Percentiles rank a stretch among this genome's conserved stretches.
These are phyloP conservation scores for Drosophila sproati DNA, from an alignment of 1,140 invertebrate species.

Conservation along the genomic window DNA sequence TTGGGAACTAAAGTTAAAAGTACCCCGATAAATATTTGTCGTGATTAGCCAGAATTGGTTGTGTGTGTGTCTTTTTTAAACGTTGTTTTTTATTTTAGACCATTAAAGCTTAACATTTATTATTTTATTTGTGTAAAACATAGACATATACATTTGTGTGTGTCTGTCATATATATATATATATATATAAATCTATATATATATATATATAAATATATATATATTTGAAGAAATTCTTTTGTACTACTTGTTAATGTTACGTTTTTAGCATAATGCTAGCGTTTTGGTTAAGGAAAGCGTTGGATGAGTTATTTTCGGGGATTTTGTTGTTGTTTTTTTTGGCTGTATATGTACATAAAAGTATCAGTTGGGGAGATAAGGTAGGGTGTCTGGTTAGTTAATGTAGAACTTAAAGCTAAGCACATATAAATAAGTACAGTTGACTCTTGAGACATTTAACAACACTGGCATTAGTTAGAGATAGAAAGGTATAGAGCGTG, in stretches of 20 bases:
- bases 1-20: conserved; percentile 23
- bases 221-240: conserved; percentile 57
- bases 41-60: conserved; percentile 44
- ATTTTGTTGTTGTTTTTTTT: conserved; percentile 17
- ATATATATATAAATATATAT: conserved; percentile 22
- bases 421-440: conserved; percentile 52
- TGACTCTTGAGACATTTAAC: conserved; percentile 50
- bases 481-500: conserved; percentile 10
- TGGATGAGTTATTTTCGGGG: conserved; percentile 14
- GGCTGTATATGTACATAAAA: conserved; percentile 55
- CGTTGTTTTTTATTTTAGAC: conserved; percentile 45
- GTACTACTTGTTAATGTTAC: conserved; percentile 75
- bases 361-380: conserved; percentile 29
- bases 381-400: conserved; percentile 26
- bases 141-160: conserved; percentile 57
- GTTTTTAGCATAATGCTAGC: conserved; percentile 64
- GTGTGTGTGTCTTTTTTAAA: conserved; percentile 24
- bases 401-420: conserved; percentile 44
- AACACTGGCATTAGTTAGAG: conserved; percentile 39
- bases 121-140: conserved; percentile 57
- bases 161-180: conserved; percentile 24
- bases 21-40: conserved; percentile 19
- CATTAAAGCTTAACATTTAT: conserved; percentile 63
- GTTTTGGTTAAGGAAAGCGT: conserved; percentile 76
- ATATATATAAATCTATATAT: not conserved